phyloP scores from a whole-genome alignment of 2,888 invertebrate genomes.

The Mesoligia furuncula region DNA sequence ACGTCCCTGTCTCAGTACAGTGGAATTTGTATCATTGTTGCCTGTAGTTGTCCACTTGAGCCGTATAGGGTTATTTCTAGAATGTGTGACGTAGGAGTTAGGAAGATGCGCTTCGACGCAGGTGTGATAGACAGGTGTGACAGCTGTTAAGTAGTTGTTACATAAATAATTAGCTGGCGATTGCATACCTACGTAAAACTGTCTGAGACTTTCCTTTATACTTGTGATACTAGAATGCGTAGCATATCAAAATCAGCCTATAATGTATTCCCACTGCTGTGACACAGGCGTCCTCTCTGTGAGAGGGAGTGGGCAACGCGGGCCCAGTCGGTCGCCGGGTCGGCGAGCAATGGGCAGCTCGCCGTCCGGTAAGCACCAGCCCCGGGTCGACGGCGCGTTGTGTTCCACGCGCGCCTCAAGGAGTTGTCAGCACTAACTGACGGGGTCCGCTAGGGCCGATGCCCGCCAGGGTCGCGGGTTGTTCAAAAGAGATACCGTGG shows the following conservation, averaged over 20 bases:
- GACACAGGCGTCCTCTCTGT: background rate
- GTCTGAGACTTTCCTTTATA: background rate
- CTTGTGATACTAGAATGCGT: background rate
- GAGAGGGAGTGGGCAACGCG: no score
- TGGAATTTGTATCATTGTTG: conserved; percentile 50
- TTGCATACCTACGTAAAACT: background rate
- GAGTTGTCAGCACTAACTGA: no score
- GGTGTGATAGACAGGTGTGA: conserved; percentile 30
- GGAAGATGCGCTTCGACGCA: conserved; percentile 44
- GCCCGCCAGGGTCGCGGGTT: no score
- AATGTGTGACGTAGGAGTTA: conserved; percentile 29
- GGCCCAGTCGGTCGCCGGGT: no score
- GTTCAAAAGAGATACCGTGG: no score
- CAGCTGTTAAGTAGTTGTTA: background rate
- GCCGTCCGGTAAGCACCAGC: no score
- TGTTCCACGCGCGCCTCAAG: no score
- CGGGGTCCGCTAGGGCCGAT: no score
- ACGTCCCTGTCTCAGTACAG: conserved; percentile 8
- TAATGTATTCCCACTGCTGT: no score
- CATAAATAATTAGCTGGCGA: background rate
- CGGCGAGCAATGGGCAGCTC: no score
- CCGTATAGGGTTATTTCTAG: conserved; percentile 31
- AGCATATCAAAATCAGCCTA: no score
- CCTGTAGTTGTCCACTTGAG: conserved; percentile 35
- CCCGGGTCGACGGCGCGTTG: no score